Evolutionary conservation across 2,113 vertebrate genomes (phyloP).

Genomic region (Chinchilla lanigera): DNA sequence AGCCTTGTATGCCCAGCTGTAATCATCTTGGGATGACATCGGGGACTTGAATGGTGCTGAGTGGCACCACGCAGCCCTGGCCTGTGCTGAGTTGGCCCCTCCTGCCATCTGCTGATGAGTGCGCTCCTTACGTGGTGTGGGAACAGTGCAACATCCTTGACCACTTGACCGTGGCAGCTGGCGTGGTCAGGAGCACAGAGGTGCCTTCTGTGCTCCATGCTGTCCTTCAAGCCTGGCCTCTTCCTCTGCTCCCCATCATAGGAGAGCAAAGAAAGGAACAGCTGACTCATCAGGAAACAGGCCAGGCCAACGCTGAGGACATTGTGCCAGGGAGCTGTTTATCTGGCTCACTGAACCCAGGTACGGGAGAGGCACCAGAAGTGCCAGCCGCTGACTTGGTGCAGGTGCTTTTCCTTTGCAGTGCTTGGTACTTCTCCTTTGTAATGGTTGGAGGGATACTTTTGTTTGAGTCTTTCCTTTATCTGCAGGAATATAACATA

Average conservation of each 20-base stretch:
- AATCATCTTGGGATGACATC: not conserved
- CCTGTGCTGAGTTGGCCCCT: not conserved
- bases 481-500: not conserved
- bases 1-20: not conserved
- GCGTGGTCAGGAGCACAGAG: not conserved
- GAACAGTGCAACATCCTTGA: not conserved
- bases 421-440: not conserved
- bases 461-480: not conserved
- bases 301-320: fast-evolving
- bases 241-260: not conserved
- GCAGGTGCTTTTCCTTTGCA: not conserved
- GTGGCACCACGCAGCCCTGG: not conserved
- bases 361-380: not conserved
- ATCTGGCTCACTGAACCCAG: not conserved
- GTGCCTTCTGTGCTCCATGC: not conserved
- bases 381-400: not conserved
- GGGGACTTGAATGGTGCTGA: not conserved
- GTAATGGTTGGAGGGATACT: not conserved
- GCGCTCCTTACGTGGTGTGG: fast-evolving
- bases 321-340: not conserved
- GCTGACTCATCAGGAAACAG: not conserved
- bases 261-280: not conserved
- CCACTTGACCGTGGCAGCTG: no score
- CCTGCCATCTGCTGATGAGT: not conserved
- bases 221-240: not conserved